These are phyloP conservation scores for Lasioglossum calceatum DNA, from an alignment of 2,888 invertebrate genomes.

Conservation along the genomic window DNA sequence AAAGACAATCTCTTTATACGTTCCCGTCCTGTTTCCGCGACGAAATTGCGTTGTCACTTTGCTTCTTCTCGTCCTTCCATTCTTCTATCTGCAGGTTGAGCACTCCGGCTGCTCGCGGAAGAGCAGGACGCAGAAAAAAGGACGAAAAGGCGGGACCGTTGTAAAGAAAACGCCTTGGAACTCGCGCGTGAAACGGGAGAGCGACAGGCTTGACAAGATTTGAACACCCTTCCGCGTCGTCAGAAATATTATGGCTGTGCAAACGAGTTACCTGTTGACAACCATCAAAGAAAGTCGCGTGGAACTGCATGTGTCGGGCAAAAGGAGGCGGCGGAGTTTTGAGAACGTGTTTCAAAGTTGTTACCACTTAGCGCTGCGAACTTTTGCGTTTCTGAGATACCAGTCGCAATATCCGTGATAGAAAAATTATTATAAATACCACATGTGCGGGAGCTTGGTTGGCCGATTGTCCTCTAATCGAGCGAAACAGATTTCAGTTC, in stretches of 20 bases:
- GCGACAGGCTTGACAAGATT: slow-evolving; percentile 55
- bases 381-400: background rate
- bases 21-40: slow-evolving; percentile 64
- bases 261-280: slow-evolving; percentile 2
- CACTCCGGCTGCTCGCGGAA: slow-evolving; percentile 4
- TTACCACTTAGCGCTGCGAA: background rate
- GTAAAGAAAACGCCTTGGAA: slow-evolving; percentile 38
- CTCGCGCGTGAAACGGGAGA: slow-evolving; percentile 12
- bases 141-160: background rate
- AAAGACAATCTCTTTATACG: slow-evolving; percentile 78
- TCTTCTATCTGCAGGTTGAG: background rate
- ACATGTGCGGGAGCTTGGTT: background rate
- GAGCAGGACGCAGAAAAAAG: background rate
- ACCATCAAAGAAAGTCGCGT: slow-evolving; percentile 7
- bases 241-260: slow-evolving; percentile 26
- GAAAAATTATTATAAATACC: background rate
- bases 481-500: background rate
- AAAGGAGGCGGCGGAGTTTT: background rate
- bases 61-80: slow-evolving; percentile 24
- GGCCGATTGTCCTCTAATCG: background rate
- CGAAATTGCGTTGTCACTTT: slow-evolving; percentile 72
- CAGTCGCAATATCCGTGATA: background rate
- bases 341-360: background rate
- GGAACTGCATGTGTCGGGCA: background rate
- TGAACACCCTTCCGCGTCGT: slow-evolving; percentile 30